Base-by-base conservation (phyloP, 2,888 invertebrate species). In the Eupithecia abbreviata region DNA sequence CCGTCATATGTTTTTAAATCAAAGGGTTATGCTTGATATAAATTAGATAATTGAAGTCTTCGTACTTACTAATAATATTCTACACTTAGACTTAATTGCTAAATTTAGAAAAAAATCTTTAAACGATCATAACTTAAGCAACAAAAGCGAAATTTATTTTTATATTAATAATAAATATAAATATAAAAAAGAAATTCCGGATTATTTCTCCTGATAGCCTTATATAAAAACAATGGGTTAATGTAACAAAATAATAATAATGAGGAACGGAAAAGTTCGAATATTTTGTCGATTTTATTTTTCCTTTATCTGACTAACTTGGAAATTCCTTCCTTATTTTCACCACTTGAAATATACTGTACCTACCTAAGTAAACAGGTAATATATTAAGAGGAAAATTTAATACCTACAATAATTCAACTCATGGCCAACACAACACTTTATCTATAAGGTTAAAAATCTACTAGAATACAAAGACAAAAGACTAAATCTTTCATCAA, bases 191-290 rank as follows among this genome's bases (percentile, higher is more conserved):
- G 69, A 66, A 75, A 82, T 81, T 80, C 77, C 80, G 77, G 76
- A 82, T 85, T 84, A 87, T 88, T 85, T 80, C 80, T 84, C 81
- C 76, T 88, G 89, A 90, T 89, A 84, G 85, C 82, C 73, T 77
- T 83, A 81, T 81, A 83, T 88, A 82, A 30, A 86, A 87, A 85
- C 81, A 84, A 87, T 85, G 84, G 77, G 76, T 76, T 74, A 74
- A 71, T 80, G 80, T 83, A 82, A 84, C 79, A 75, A 82, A 85
- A 88, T 87, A 83, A 83, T 82, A 81, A 84, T 83, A 82, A 83
- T 81, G 84, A 86, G 62, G 62, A 18, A 58, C 58, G 86, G 84
- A 85, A 84, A 30, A 85, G 79, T 79, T 76, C 77, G 85, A 85
- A 87, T 74, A 77, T 72, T 84, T 86, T 87, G 10, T 30, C 4